phyloP scores from a whole-genome alignment of 2,113 vertebrate genomes.

The Oxyruncus cristatus region DNA sequence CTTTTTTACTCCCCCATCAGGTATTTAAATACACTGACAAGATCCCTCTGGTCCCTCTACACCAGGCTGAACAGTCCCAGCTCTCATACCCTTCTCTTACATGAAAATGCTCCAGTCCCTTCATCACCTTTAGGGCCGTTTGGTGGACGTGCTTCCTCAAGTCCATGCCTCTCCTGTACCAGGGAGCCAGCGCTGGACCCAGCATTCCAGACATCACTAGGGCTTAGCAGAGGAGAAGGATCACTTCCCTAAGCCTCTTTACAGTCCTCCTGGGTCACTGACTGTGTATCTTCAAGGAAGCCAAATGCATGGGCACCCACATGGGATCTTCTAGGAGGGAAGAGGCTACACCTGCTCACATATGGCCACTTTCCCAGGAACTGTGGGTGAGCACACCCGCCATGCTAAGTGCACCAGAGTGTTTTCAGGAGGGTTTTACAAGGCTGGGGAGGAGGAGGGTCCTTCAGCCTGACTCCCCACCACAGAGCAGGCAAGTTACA shows the following conservation, averaged over 20 bases:
- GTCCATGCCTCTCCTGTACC: background rate
- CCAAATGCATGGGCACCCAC: background rate
- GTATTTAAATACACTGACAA: background rate
- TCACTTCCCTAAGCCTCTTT: background rate
- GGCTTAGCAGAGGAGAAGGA: background rate
- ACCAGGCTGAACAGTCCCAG: background rate
- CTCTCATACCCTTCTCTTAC: background rate
- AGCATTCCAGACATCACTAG: background rate
- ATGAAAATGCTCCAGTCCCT: background rate
- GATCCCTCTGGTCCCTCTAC: background rate
- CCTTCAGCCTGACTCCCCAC: background rate
- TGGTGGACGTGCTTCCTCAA: background rate
- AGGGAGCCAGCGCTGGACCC: background rate
- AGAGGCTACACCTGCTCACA: background rate
- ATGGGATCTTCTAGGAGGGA: background rate
- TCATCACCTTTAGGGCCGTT: background rate
- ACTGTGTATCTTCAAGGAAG: background rate
- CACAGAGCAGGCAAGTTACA: background rate
- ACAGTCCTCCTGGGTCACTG: background rate
- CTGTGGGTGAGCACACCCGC: background rate
- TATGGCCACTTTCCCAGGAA: background rate
- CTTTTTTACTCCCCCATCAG: background rate
- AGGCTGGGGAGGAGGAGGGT: background rate
- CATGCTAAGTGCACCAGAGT: rapidly evolving
- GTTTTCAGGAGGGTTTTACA: background rate